These are phyloP conservation scores for Valencia hispanica DNA, from an alignment of 2,797 vertebrate species.

Conservation along the genomic window DNA sequence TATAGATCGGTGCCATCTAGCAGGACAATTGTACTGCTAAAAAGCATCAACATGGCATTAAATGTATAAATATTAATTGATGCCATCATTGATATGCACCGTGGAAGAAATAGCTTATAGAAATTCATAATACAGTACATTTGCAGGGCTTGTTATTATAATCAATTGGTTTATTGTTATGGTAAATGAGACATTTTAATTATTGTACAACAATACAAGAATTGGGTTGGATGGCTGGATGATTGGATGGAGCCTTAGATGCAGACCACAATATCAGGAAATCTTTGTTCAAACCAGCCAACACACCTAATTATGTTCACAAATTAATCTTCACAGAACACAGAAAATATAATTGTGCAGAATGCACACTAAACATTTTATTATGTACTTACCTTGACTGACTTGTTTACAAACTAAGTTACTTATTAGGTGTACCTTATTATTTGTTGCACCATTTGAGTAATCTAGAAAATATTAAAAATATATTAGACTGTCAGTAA, in stretches of 20 bases:
- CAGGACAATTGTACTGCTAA: too few relatives aligned
- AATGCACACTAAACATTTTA: neutral
- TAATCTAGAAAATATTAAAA: neutral
- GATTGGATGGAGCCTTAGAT: neutral
- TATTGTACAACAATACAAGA: too few relatives aligned
- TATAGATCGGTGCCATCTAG: too few relatives aligned
- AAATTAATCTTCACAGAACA: neutral
- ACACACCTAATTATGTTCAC: neutral
- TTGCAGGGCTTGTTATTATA: too few relatives aligned
- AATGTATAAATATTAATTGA: neutral
- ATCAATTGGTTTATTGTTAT: too few relatives aligned
- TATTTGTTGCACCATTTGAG: neutral
- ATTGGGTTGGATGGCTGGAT: too few relatives aligned
- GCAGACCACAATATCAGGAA: neutral
- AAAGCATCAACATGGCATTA: neutral
- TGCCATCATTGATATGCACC: neutral
- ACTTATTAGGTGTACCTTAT: neutral
- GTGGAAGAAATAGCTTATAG: neutral
- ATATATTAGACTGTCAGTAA: neutral
- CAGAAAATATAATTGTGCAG: conserved; percentile 4
- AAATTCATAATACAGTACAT: too few relatives aligned
- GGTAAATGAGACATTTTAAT: too few relatives aligned
- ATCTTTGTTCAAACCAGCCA: neutral
- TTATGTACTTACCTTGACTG: neutral
- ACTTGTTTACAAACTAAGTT: neutral